These are phyloP conservation scores for Adela reaumurella DNA, from an alignment of 2,888 invertebrate genomes.

Conservation along the genomic window DNA sequence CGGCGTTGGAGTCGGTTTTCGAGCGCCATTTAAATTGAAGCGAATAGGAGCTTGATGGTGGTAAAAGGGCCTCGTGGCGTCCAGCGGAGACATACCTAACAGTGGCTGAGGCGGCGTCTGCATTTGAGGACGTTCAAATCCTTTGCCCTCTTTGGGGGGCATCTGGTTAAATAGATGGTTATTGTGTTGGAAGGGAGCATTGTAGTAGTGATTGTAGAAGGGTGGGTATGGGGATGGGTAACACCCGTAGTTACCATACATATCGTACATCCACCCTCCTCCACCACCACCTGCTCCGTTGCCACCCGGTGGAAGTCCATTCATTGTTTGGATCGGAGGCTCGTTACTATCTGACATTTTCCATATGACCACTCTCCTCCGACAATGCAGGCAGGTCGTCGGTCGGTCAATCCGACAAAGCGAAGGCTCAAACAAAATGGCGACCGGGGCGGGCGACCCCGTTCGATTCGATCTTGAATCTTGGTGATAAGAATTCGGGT, in stretches of 20 bases:
- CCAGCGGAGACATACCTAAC: slow-evolving; percentile 43
- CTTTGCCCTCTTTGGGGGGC: slow-evolving; percentile 22
- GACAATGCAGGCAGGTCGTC: too few relatives aligned
- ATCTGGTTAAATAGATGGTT: slow-evolving; percentile 15
- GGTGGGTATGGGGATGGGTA: slow-evolving; percentile 44
- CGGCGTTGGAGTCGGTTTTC: slow-evolving; percentile 36
- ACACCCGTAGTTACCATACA: slow-evolving; percentile 36
- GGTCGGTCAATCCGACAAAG: not conserved
- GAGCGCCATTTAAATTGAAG: slow-evolving; percentile 41
- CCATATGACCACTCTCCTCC: too few relatives aligned
- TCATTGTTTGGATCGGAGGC: slow-evolving; percentile 45
- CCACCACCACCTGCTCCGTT: not conserved
- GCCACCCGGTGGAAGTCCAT: slow-evolving; percentile 37
- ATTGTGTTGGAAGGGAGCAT: slow-evolving; percentile 14
- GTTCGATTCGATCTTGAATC: too few relatives aligned
- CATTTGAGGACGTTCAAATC: slow-evolving; percentile 27
- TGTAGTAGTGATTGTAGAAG: slow-evolving; percentile 48
- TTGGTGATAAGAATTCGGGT: too few relatives aligned
- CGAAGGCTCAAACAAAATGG: slow-evolving; percentile 12
- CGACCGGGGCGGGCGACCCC: too few relatives aligned
- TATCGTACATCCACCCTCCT: slow-evolving; percentile 35
- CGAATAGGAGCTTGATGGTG: slow-evolving; percentile 40
- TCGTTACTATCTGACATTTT: slow-evolving; percentile 44
- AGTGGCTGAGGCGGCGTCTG: slow-evolving; percentile 29
- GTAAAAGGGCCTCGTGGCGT: slow-evolving; percentile 38